A percentile compares a stretch with the other conserved stretches of the same genome.
phyloP scores from a whole-genome alignment of 2,113 vertebrate genomes.

The Melanocharis versteri region DNA sequence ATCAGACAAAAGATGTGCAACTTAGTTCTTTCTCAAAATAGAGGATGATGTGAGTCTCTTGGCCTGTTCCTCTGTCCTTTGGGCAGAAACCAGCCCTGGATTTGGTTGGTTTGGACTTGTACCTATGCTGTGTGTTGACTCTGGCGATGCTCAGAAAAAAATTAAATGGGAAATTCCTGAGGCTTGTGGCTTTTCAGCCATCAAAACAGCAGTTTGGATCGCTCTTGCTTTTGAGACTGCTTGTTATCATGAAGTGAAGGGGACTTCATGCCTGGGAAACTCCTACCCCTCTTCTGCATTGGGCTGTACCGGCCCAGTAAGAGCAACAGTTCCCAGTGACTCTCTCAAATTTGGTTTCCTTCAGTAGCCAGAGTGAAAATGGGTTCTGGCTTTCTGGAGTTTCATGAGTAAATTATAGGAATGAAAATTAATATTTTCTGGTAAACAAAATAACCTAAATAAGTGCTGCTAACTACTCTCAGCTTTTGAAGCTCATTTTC shows the following conservation, averaged over 20 bases:
- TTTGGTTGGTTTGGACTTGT: neutral
- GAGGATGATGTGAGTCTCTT: neutral
- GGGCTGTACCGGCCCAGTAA: neutral
- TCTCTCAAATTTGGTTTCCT: neutral
- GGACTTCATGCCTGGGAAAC: neutral
- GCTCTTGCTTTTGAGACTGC: neutral
- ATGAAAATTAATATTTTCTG: neutral
- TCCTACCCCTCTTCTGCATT: rapidly evolving
- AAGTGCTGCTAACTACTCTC: neutral
- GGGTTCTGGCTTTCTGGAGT: neutral
- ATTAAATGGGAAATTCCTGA: neutral
- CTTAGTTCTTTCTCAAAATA: neutral
- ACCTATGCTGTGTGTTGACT: neutral
- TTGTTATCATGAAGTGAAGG: neutral
- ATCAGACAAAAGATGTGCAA: neutral
- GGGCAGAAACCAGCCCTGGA: neutral
- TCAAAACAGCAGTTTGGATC: neutral
- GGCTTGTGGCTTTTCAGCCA: neutral
- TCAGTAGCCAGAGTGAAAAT: neutral
- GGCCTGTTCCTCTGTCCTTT: neutral
- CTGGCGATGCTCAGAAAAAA: neutral
- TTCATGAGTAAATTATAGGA: neutral
- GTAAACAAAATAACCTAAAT: neutral
- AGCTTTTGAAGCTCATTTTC: neutral
- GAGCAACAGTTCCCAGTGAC: neutral